Base-by-base conservation (phyloP, 2,888 invertebrate genomes). In the Prosapia bicincta region DNA sequence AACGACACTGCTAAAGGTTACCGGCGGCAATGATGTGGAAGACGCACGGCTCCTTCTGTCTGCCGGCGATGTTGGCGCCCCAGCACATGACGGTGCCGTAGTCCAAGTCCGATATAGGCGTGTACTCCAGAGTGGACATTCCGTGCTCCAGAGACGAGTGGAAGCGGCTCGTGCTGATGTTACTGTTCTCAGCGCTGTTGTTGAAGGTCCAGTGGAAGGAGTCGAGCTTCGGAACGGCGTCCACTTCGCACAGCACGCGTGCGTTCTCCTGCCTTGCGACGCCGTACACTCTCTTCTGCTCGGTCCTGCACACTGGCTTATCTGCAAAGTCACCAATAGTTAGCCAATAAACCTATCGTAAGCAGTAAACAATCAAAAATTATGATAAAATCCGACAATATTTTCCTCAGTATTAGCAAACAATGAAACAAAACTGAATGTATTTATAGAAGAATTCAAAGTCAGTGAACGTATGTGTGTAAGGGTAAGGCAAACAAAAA, bases 181-280 rank as follows among this genome's bases (percentile, higher is more conserved):
- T 54, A 9, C 13, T 54, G 54, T 54, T 54, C 13, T 94, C 94
- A 80, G 93, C 91, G 54, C 95, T 93, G 86, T 95, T 96, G 87
- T 97, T 97, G 84, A 96, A 93, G 28, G 92, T 91, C 96, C 96
- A 96, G 82, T 92, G 92, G 85, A 95, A 96, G 82, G 89, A 91
- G 82, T 92, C 91, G 1, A 94, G 94, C 0, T 91, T 89, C 20
- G 96, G 95, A 84, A 92, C 94, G 25, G 95, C 91, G 83, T 95
- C 94, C 68, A 96, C 95, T 77, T 93, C 92, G 84, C 96, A 96
- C 70, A 90, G 86, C 76, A 96, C 91, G 83, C 90, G 90, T 0
- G 93, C 93, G 74, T 91, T 90, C 84, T 95, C 95, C 83, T 92
- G 91, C 77, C 93, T 88, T 0, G 94, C 94, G 1, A 94, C 94